A percentile compares a stretch with the other conserved stretches of the same genome.
Evolutionary conservation across 2,113 vertebrate genomes (phyloP).

Genomic region (Phoxinus phoxinus): DNA sequence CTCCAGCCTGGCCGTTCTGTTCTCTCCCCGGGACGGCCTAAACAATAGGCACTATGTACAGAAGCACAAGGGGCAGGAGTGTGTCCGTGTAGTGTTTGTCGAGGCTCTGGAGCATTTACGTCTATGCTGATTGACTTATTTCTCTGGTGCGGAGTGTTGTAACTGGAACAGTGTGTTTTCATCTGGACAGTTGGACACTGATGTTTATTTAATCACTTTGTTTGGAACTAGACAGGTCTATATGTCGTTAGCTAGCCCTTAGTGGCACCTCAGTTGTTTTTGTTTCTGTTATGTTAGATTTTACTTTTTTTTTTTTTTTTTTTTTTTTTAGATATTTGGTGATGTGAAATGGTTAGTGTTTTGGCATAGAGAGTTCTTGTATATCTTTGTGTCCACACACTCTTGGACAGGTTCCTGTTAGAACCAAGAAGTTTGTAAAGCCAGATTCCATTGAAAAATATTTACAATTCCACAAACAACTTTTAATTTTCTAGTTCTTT

Average conservation of each 20-base stretch:
- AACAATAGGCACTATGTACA: conserved; percentile 77
- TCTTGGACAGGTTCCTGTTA: neutral
- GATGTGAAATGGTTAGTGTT: neutral
- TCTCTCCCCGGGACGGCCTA: conserved; percentile 66
- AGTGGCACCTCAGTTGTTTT: neutral
- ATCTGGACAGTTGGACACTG: neutral
- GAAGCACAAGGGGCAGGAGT: conserved; percentile 51
- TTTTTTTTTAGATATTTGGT: neutral
- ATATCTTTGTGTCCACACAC: no score
- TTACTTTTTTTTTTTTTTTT: neutral
- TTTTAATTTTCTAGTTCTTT: no score
- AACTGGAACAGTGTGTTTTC: conserved; percentile 19
- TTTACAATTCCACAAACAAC: no score
- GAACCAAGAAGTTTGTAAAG: neutral
- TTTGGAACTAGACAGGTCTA: neutral
- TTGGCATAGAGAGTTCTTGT: neutral
- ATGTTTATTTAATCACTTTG: neutral
- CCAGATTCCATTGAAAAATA: neutral
- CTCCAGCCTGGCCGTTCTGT: conserved; percentile 73
- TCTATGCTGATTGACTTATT: conserved; percentile 48
- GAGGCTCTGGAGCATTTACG: conserved; percentile 41
- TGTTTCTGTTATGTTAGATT: conserved; percentile 7
- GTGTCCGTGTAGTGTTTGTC: conserved; percentile 39
- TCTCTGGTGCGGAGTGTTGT: conserved; percentile 34
- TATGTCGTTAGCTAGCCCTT: neutral